These are phyloP conservation scores for Lithobates sylvaticus DNA, from an alignment of 2,797 vertebrate species.

Conservation along the genomic window DNA sequence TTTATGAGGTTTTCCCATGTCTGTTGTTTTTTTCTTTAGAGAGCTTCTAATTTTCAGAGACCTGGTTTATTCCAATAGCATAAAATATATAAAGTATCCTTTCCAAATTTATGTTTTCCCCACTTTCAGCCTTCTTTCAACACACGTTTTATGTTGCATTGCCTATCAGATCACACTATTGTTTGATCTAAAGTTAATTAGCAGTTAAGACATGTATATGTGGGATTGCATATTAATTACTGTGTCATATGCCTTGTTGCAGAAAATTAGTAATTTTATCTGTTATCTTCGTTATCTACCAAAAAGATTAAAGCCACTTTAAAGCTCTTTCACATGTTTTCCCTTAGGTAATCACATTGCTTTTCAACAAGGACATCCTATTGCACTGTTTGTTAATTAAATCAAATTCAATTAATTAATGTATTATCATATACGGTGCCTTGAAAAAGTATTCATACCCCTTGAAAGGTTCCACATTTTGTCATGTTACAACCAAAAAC, in stretches of 20 bases:
- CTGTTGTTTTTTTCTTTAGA: too few relatives aligned
- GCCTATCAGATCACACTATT: neutral
- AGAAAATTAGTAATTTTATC: neutral
- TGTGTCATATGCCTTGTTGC: neutral
- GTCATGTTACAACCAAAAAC: too few relatives aligned
- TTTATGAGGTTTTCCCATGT: too few relatives aligned
- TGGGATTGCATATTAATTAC: neutral
- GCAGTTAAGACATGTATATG: neutral
- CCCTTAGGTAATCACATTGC: neutral
- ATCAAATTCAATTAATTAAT: neutral
- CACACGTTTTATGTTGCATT: neutral
- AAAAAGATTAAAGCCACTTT: slow-evolving; percentile 26
- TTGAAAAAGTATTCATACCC: too few relatives aligned
- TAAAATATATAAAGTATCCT: neutral
- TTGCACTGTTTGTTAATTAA: neutral
- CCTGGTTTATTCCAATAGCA: neutral
- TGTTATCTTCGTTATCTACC: slow-evolving; percentile 1
- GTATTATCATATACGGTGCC: neutral
- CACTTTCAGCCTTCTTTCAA: neutral
- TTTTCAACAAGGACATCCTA: neutral
- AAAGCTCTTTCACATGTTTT: neutral
- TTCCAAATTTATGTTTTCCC: neutral
- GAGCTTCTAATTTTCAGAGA: too few relatives aligned
- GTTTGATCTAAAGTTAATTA: neutral
- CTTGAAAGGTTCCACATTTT: too few relatives aligned